Percentiles rank a stretch among this genome's conserved stretches.
phyloP scores from a whole-genome alignment of 2,888 invertebrate genomes.

The Clitarchus hookeri region DNA sequence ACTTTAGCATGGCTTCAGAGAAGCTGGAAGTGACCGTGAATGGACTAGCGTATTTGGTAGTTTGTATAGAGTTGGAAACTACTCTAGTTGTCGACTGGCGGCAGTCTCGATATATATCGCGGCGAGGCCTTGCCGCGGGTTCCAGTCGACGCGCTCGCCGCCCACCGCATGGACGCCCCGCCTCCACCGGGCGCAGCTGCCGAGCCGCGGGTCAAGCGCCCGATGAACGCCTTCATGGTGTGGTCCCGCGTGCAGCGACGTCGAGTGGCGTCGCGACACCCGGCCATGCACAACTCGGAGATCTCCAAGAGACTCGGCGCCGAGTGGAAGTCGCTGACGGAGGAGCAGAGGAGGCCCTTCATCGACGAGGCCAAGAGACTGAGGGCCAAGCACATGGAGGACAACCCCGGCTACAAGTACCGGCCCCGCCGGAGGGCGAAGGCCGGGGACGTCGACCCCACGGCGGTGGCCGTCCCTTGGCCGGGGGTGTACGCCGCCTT shows the following conservation, averaged over 20 bases:
- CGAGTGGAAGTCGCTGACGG: conserved; percentile 60
- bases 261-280: conserved; percentile 61
- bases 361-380: conserved; percentile 61
- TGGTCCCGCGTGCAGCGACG: conserved; percentile 60
- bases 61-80: too few relatives aligned
- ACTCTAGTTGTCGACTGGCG: too few relatives aligned
- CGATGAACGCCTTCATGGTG: conserved; percentile 67
- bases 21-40: too few relatives aligned
- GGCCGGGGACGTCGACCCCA: conserved; percentile 19
- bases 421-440: conserved; percentile 52
- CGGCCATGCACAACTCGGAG: conserved; percentile 63
- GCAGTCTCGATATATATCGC: background rate
- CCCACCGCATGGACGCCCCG: background rate
- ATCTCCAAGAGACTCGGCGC: conserved; percentile 60
- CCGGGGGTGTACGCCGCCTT: background rate
- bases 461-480: background rate
- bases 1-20: too few relatives aligned
- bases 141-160: background rate
- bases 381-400: conserved; percentile 55
- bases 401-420: conserved; percentile 57
- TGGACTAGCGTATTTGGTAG: too few relatives aligned
- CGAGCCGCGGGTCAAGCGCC: conserved; percentile 57
- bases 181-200: background rate
- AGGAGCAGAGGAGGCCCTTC: conserved; percentile 59
- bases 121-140: background rate